These are phyloP conservation scores for Mycalesis mineus DNA, from an alignment of 2,888 invertebrate genomes.

Conservation along the genomic window DNA sequence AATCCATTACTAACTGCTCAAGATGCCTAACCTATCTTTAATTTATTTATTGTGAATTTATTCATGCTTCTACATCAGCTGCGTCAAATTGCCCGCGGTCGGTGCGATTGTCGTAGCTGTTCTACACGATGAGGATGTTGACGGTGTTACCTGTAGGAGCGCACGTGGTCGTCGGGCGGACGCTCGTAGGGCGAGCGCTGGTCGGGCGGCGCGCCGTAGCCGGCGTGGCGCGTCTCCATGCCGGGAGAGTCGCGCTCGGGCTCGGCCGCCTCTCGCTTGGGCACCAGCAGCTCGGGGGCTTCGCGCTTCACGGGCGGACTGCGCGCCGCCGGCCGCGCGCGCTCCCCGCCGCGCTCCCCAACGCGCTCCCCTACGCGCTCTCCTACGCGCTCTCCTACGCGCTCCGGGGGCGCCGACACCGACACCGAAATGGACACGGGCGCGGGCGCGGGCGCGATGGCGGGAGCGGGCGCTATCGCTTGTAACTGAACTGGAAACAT, in stretches of 20 bases:
- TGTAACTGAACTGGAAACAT: constrained; percentile 38
- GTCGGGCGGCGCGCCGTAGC: constrained; percentile 82
- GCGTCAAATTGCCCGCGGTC: no score
- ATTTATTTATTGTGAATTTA: no score
- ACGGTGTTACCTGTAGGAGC: constrained; percentile 74
- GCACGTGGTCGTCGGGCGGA: constrained; percentile 79
- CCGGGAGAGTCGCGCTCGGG: constrained; percentile 85
- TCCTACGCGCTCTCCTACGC: no score
- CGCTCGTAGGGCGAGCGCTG: constrained; percentile 84
- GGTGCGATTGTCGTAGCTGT: no score
- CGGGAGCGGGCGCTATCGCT: constrained; percentile 30
- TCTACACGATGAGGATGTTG: no score
- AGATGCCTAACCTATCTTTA: no score
- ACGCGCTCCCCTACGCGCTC: constrained; percentile 37
- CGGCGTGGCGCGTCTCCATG: constrained; percentile 83
- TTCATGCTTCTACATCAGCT: no score
- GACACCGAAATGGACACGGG: constrained; percentile 27
- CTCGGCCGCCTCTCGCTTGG: constrained; percentile 82
- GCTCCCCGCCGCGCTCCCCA: constrained; percentile 36
- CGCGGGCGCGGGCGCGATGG: constrained; percentile 33
- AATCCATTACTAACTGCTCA: no score
- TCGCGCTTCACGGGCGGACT: constrained; percentile 71
- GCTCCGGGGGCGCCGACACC: constrained; percentile 35
- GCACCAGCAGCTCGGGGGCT: constrained; percentile 79
- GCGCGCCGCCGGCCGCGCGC: constrained; percentile 42